phyloP scores from a whole-genome alignment of 2,888 invertebrate genomes.

The Cecidostiba fungosa region DNA sequence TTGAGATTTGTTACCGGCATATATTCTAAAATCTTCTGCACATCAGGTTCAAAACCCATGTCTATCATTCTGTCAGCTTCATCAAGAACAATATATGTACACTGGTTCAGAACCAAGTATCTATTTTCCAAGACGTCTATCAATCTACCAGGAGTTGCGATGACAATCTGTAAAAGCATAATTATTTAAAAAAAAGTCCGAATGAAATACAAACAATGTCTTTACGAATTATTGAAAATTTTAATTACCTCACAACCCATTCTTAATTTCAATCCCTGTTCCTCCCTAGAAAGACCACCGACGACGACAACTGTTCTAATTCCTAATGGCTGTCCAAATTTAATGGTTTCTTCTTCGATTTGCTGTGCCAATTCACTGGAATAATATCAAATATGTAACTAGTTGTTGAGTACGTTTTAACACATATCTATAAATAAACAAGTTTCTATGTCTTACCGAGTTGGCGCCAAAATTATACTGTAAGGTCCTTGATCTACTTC shows the following conservation, averaged over 20 bases:
- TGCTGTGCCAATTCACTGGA: constrained; percentile 97
- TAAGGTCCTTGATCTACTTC: constrained; percentile 98
- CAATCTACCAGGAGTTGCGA: constrained; percentile 99
- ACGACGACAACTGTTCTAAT: constrained; percentile 98
- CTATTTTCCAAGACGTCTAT: constrained; percentile 99
- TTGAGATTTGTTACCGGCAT: constrained; percentile 99
- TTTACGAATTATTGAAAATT: not conserved
- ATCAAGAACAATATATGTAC: constrained; percentile 98
- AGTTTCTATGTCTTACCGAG: constrained; percentile 81
- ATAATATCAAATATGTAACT: constrained; percentile 42
- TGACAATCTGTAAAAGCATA: constrained; percentile 88
- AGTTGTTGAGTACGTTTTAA: not conserved
- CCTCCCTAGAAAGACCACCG: constrained; percentile 98
- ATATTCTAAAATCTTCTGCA: constrained; percentile 98
- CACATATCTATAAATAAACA: constrained; percentile 18
- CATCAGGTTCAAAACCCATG: constrained; percentile 99
- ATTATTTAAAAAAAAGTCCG: constrained; percentile 32
- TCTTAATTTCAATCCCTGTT: constrained; percentile 97
- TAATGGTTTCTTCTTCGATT: constrained; percentile 99
- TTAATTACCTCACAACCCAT: constrained; percentile 94
- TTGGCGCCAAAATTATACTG: constrained; percentile 99
- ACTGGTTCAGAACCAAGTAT: constrained; percentile 97
- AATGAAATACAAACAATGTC: not conserved
- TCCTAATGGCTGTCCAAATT: constrained; percentile 96
- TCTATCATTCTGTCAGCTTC: constrained; percentile 99